Evolutionary conservation across 2,113 vertebrate species (phyloP).

Genomic region (Onychostoma macrolepis): DNA sequence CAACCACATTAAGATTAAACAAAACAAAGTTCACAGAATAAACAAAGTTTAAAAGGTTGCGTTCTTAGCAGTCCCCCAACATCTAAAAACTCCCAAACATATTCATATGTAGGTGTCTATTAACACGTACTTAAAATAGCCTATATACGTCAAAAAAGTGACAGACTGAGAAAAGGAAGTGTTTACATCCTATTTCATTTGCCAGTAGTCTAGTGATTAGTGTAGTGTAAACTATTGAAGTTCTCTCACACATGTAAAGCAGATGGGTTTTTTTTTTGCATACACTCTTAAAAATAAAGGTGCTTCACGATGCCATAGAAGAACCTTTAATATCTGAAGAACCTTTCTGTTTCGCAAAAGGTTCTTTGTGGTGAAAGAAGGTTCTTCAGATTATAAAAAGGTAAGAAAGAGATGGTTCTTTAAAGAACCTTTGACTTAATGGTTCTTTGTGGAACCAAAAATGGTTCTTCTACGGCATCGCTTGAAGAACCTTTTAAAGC

Average conservation of each 20-base stretch:
- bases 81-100: neutral
- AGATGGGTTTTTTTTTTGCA: neutral
- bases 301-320: too few species aligned
- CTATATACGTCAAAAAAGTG: neutral
- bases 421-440: too few species aligned
- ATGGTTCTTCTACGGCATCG: too few species aligned
- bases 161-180: neutral
- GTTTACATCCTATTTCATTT: neutral
- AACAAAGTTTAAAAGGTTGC: neutral
- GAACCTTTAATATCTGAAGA: too few species aligned
- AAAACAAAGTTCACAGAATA: neutral
- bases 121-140: neutral
- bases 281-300: too few species aligned
- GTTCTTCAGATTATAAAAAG: too few species aligned
- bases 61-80: neutral
- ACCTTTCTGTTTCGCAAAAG: too few species aligned
- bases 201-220: neutral
- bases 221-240: neutral
- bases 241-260: neutral
- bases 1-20: neutral
- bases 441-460: too few species aligned
- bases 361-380: too few species aligned
- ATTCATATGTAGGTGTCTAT: neutral
- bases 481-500: too few species aligned
- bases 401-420: too few species aligned